Conservation (phyloP, 2,888 invertebrate species). For the Brenthis hecate region DNA sequence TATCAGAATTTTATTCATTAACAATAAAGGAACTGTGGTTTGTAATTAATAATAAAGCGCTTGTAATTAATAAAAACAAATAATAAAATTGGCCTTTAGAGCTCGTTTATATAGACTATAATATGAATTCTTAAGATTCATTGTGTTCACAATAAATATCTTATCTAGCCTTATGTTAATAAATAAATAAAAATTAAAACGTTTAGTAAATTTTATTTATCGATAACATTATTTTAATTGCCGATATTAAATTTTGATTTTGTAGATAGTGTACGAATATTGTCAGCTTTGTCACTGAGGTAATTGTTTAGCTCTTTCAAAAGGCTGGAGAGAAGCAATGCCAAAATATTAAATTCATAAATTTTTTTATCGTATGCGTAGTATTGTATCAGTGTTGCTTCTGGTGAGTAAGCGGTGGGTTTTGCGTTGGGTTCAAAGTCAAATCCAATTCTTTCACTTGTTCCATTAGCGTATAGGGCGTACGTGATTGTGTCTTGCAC, state of each 20-base stretch:
- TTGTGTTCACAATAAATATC: no score
- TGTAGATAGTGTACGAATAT: background rate
- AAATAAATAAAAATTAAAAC: no score
- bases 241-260: background rate
- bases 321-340: background rate
- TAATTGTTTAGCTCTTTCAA: background rate
- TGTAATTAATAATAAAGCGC: no score
- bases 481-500: constrained; percentile 52
- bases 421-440: constrained; percentile 44
- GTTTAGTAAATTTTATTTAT: no score
- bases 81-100: no score
- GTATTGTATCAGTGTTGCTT: constrained; percentile 58
- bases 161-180: no score
- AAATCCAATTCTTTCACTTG: constrained; percentile 46
- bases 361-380: constrained; percentile 63
- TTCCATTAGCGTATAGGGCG: constrained; percentile 52
- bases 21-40: no score
- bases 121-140: no score
- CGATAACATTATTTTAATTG: background rate
- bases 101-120: no score
- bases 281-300: background rate
- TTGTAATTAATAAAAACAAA: no score
- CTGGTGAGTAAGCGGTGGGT: constrained; percentile 59
- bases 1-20: no score
- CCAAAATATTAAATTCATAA: constrained; percentile 59